Evolutionary conservation across 2,113 vertebrate species (phyloP).

Genomic region (Setophaga petechia): DNA sequence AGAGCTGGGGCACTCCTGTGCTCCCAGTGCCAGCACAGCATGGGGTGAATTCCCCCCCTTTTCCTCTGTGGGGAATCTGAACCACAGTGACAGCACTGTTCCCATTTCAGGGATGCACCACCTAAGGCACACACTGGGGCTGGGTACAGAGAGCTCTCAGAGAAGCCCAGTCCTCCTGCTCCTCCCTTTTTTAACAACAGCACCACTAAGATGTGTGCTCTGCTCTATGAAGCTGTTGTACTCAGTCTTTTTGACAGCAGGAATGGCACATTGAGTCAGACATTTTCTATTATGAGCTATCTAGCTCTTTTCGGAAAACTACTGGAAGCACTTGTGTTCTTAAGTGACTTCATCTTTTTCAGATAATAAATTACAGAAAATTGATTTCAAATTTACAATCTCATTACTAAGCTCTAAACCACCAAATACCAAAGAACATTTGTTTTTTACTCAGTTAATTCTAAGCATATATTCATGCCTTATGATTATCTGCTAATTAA

Average conservation of each 20-base stretch:
- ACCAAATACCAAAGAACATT: not conserved
- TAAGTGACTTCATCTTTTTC: not conserved
- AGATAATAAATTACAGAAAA: not conserved
- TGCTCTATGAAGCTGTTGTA: not conserved
- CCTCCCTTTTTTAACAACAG: not conserved
- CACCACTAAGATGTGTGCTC: not conserved
- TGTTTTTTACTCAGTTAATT: not conserved
- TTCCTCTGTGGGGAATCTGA: not conserved
- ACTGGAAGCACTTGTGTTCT: not conserved
- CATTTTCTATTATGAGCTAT: not conserved
- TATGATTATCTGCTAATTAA: not conserved
- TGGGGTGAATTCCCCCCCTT: not conserved
- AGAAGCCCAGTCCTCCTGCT: not conserved
- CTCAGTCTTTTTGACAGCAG: not conserved
- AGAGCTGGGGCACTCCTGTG: not conserved
- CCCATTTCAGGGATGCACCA: not conserved
- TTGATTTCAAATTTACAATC: not conserved
- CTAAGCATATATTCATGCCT: not conserved
- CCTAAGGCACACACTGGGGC: not conserved
- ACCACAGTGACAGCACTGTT: accelerated
- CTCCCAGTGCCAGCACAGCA: not conserved
- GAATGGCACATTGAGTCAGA: not conserved
- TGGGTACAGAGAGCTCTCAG: not conserved
- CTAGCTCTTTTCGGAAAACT: not conserved
- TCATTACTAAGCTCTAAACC: not conserved